phyloP scores from a whole-genome alignment of 2,888 invertebrate species.

The Heliconius sara region DNA sequence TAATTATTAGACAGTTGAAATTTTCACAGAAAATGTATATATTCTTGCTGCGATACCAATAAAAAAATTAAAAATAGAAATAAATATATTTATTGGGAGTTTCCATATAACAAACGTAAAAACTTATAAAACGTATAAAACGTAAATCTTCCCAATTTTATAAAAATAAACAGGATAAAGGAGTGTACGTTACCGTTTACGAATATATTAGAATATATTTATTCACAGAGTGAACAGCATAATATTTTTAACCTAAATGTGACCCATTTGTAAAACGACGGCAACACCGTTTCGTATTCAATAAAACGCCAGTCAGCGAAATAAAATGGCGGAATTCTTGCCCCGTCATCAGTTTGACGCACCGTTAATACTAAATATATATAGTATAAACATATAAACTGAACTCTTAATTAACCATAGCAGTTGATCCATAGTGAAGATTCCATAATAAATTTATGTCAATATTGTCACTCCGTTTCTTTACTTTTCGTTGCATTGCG shows the following conservation, averaged over 20 bases:
- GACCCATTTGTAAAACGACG: constrained; percentile 32
- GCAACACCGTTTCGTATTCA: constrained; percentile 34
- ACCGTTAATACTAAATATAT: constrained; percentile 44
- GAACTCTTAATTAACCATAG: constrained; percentile 32
- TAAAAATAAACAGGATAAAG: not conserved
- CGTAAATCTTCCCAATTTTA: not conserved
- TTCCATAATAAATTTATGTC: not conserved
- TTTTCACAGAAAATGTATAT: too few relatives aligned
- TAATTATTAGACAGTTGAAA: too few relatives aligned
- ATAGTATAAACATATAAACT: constrained; percentile 37
- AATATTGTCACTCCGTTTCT: not conserved
- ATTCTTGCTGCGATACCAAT: too few relatives aligned
- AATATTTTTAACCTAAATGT: constrained; percentile 24
- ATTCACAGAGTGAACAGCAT: not conserved
- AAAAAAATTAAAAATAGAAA: too few relatives aligned
- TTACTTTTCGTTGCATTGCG: not conserved
- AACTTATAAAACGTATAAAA: not conserved
- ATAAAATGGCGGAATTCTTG: constrained; percentile 45
- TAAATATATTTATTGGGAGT: too few relatives aligned
- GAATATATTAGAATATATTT: constrained; percentile 6
- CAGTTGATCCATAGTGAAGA: not conserved
- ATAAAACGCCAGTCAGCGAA: constrained; percentile 41
- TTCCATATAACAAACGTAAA: too few relatives aligned
- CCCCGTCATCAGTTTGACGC: constrained; percentile 47
- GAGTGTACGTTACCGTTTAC: not conserved